These are phyloP conservation scores for Trogon melanurus DNA, from an alignment of 2,113 vertebrate species.

Conservation along the genomic window DNA sequence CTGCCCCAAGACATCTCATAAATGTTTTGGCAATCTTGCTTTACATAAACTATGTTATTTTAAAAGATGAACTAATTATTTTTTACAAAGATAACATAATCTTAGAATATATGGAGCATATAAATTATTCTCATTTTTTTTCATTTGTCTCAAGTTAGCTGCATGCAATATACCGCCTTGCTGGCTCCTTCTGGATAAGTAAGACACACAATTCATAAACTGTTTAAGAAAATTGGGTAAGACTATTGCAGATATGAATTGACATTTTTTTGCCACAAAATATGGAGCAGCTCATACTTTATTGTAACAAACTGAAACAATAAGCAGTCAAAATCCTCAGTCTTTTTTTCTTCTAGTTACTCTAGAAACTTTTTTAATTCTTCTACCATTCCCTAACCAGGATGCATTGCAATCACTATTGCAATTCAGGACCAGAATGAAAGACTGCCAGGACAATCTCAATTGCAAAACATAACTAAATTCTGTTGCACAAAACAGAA, in stretches of 20 bases:
- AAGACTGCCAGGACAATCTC: not conserved
- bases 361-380: not conserved
- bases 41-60: not conserved
- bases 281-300: not conserved
- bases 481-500: not conserved
- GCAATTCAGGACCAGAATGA: not conserved
- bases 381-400: not conserved
- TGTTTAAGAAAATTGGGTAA: not conserved
- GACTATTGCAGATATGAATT: not conserved
- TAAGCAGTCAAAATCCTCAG: not conserved
- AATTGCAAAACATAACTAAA: not conserved
- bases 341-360: not conserved
- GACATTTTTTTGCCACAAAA: not conserved
- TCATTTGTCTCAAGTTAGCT: constrained; percentile 33
- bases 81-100: constrained; percentile 24
- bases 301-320: not conserved
- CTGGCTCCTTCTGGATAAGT: not conserved
- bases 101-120: not conserved
- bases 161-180: not conserved
- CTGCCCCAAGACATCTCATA: not conserved
- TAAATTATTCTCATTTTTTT: constrained; percentile 33
- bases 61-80: not conserved
- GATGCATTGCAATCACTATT: not conserved
- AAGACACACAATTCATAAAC: not conserved
- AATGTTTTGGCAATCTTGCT: not conserved